Conservation (phyloP, 2,888 invertebrate species). For the Phalangium opilio region DNA sequence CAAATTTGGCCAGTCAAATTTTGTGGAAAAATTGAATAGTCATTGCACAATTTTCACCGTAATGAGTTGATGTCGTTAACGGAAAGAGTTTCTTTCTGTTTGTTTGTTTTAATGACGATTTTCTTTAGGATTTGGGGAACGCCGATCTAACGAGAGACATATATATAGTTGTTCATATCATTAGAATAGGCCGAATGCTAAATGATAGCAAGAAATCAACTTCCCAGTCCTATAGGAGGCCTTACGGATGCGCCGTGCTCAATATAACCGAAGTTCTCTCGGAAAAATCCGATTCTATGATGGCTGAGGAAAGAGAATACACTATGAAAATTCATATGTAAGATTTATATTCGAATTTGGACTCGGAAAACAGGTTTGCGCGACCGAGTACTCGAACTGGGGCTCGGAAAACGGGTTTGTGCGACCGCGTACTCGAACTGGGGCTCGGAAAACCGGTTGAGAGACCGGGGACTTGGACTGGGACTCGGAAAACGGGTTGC, state of each 20-base stretch:
- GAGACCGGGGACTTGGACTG: too few relatives aligned
- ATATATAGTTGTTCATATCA: slow-evolving; percentile 75
- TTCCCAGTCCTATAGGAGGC: slow-evolving; percentile 39
- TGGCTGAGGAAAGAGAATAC: slow-evolving; percentile 25
- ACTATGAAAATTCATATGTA: slow-evolving; percentile 28
- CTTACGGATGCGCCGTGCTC: slow-evolving; percentile 56
- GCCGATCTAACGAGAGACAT: slow-evolving; percentile 70
- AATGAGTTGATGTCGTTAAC: slow-evolving; percentile 22
- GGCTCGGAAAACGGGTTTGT: too few relatives aligned
- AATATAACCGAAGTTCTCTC: slow-evolving; percentile 24
- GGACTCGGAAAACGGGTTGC: too few relatives aligned
- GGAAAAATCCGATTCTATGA: slow-evolving; percentile 18
- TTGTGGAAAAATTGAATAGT: slow-evolving; percentile 68
- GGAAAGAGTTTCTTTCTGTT: slow-evolving; percentile 15
- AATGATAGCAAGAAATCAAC: slow-evolving; percentile 43
- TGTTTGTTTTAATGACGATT: slow-evolving; percentile 6
- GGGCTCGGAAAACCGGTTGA: too few relatives aligned
- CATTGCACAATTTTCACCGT: slow-evolving; percentile 78
- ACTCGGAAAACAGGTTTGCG: too few relatives aligned
- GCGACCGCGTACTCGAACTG: too few relatives aligned
- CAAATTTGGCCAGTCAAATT: slow-evolving; percentile 76
- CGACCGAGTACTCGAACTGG: too few relatives aligned
- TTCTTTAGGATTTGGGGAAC: slow-evolving; percentile 56
- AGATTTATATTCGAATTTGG: too few relatives aligned
- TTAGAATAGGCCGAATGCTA: slow-evolving; percentile 67